These are phyloP conservation scores for Latrodectus geometricus DNA, from an alignment of 1,140 invertebrate genomes.

Conservation along the genomic window DNA sequence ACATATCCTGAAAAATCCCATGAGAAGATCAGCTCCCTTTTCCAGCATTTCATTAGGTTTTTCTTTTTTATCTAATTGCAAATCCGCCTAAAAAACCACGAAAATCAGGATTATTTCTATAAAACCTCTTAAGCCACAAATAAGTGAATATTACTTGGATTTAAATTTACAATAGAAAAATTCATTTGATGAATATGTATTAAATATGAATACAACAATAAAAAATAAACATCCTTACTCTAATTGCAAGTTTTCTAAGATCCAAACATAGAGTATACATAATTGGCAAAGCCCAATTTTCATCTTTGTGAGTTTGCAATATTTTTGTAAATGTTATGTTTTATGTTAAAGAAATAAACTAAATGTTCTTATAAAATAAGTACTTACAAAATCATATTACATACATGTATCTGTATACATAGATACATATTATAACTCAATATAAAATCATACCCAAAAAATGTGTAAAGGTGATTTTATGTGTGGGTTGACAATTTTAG, in stretches of 20 bases:
- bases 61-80: slow-evolving; percentile 68
- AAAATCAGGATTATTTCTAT: too few relatives aligned
- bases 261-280: slow-evolving; percentile 92
- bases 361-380: too few relatives aligned
- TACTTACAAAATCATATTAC: too few relatives aligned
- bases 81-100: slow-evolving; percentile 75
- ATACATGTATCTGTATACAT: too few relatives aligned
- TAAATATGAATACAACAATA: background rate
- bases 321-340: slow-evolving; percentile 80
- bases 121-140: too few relatives aligned
- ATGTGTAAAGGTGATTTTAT: too few relatives aligned
- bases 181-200: too few relatives aligned
- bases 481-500: too few relatives aligned
- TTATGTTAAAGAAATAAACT: slow-evolving; percentile 18
- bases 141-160: too few relatives aligned
- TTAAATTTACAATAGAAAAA: too few relatives aligned
- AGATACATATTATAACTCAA: too few relatives aligned
- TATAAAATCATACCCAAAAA: too few relatives aligned
- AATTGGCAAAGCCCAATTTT: slow-evolving; percentile 94
- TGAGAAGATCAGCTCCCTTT: slow-evolving; percentile 93
- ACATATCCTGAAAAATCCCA: slow-evolving; percentile 95
- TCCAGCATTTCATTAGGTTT: slow-evolving; percentile 82
- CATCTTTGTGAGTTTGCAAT: slow-evolving; percentile 89
- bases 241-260: slow-evolving; percentile 82
- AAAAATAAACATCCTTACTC: slow-evolving; percentile 46